Percentiles rank a stretch among this genome's conserved stretches.
These are phyloP conservation scores for Forbesichthys papilliferus DNA, from an alignment of 2,113 vertebrate species.

Conservation along the genomic window DNA sequence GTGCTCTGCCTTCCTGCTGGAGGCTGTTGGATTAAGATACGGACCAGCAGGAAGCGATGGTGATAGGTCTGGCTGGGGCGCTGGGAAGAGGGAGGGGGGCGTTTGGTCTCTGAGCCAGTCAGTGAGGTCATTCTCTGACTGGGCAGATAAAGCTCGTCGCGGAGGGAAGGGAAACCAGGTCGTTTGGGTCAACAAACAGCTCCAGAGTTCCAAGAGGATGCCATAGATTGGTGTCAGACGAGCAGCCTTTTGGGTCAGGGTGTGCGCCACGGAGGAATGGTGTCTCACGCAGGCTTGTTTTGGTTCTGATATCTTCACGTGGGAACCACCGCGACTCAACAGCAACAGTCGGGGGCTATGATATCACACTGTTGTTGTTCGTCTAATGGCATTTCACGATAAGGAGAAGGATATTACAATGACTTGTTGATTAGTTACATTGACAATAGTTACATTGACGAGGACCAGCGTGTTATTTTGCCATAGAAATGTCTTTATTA, in stretches of 20 bases:
- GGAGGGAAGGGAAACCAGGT: conserved; percentile 68
- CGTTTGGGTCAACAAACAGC: conserved; percentile 78
- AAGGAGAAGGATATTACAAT: too few species aligned
- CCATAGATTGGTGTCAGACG: conserved; percentile 71
- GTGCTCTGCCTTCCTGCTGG: conserved; percentile 69
- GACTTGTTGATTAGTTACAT: too few species aligned
- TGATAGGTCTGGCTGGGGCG: conserved; percentile 71
- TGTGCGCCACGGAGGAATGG: conserved; percentile 61
- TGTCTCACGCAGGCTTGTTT: conserved; percentile 71
- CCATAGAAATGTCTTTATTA: conserved; percentile 38
- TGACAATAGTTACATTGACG: too few species aligned
- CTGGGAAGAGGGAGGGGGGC: too few species aligned
- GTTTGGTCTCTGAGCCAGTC: too few species aligned
- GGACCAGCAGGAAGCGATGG: conserved; percentile 78
- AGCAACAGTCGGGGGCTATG: conserved; percentile 55
- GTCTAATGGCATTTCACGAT: too few species aligned
- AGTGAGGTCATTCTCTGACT: conserved; percentile 73
- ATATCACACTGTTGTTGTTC: neutral
- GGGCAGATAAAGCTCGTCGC: conserved; percentile 67
- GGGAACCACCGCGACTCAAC: conserved; percentile 64
- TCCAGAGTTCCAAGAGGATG: conserved; percentile 64
- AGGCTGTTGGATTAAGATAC: conserved; percentile 83
- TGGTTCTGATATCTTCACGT: conserved; percentile 72
- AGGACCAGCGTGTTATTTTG: conserved; percentile 31
- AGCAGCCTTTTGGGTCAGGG: conserved; percentile 60